Conservation (phyloP, 1,140 invertebrate species). For the Calliopsis andreniformis region DNA sequence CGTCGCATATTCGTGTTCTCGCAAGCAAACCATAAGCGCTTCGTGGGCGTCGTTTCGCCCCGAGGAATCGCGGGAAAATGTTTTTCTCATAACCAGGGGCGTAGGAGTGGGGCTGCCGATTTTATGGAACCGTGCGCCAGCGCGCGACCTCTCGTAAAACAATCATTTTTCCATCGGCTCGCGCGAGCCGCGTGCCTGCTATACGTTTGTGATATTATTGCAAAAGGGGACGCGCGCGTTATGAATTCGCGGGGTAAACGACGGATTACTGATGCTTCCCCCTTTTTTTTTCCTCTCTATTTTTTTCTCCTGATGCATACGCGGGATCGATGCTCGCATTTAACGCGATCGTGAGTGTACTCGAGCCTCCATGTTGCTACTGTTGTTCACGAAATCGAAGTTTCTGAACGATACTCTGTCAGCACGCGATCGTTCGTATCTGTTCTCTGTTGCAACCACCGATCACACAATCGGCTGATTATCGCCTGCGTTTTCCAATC, state of each 20-base stretch:
- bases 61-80: constrained; percentile 41
- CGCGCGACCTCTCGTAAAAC: constrained; percentile 51
- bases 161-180: constrained; percentile 57
- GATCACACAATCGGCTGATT: not conserved
- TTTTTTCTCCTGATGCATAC: not conserved
- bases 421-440: not conserved
- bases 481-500: not conserved
- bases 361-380: not conserved
- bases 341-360: constrained; percentile 9
- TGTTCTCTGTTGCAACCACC: not conserved
- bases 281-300: not conserved
- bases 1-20: constrained; percentile 31
- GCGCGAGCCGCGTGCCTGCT: constrained; percentile 27
- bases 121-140: constrained; percentile 37
- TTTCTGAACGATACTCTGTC: not conserved
- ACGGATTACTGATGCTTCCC: not conserved
- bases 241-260: constrained; percentile 37
- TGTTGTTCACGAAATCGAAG: not conserved
- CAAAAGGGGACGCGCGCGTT: constrained; percentile 34
- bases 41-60: constrained; percentile 24
- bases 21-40: not conserved
- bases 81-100: constrained; percentile 53
- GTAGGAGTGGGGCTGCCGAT: not conserved
- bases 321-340: not conserved
- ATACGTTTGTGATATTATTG: constrained; percentile 58